Percentiles rank a stretch among this genome's conserved stretches.
Conservation (phyloP, 2,888 invertebrate genomes). For the Cephus spinipes region DNA sequence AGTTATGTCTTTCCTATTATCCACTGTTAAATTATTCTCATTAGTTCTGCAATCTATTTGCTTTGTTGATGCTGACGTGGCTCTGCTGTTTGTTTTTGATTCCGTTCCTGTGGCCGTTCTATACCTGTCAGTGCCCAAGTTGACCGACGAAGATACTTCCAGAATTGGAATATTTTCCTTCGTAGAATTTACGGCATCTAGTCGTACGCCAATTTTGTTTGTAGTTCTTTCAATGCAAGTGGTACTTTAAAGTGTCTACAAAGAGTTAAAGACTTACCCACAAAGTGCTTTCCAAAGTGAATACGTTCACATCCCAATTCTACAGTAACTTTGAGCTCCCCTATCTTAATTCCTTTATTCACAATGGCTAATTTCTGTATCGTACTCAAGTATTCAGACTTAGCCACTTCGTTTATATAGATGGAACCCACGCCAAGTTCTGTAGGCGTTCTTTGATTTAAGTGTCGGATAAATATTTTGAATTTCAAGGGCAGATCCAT, state of each 20-base stretch:
- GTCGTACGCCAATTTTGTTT: neutral
- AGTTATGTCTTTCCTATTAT: slow-evolving; percentile 28
- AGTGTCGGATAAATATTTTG: slow-evolving; percentile 65
- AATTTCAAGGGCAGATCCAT: slow-evolving; percentile 62
- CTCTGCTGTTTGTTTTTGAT: slow-evolving; percentile 42
- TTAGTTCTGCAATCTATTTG: slow-evolving; percentile 33
- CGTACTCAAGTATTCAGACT: slow-evolving; percentile 58
- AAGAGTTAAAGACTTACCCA: slow-evolving; percentile 55
- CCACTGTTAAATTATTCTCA: slow-evolving; percentile 32
- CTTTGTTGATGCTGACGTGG: slow-evolving; percentile 38
- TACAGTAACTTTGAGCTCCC: slow-evolving; percentile 65
- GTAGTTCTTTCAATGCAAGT: neutral
- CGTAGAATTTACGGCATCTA: slow-evolving; percentile 49
- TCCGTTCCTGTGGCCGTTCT: slow-evolving; percentile 48
- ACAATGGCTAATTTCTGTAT: slow-evolving; percentile 63
- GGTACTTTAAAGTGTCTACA: neutral
- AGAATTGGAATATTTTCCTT: slow-evolving; percentile 57
- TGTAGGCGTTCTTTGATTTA: slow-evolving; percentile 65
- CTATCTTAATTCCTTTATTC: slow-evolving; percentile 66
- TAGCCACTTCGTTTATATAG: slow-evolving; percentile 58
- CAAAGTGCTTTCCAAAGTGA: slow-evolving; percentile 69
- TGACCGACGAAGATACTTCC: slow-evolving; percentile 31
- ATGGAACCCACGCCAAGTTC: slow-evolving; percentile 66
- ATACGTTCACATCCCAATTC: slow-evolving; percentile 68
- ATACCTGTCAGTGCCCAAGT: slow-evolving; percentile 31